Percentiles rank a stretch among this genome's conserved stretches.
These are phyloP conservation scores for Bradynema listronoti DNA, from an alignment of 1,140 invertebrate species.

Conservation along the genomic window DNA sequence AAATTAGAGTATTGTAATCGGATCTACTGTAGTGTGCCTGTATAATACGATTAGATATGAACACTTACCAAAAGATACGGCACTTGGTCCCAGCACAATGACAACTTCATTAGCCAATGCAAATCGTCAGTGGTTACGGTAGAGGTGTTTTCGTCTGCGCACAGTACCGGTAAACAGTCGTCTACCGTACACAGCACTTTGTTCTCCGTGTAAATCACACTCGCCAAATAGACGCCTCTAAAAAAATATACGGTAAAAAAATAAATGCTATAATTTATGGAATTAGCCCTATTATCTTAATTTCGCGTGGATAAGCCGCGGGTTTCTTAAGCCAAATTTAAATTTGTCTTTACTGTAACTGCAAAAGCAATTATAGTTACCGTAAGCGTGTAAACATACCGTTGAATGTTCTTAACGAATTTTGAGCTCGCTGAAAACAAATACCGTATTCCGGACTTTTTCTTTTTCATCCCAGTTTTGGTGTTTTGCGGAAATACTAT, in stretches of 20 bases:
- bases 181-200: constrained; percentile 89
- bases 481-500: constrained; percentile 36
- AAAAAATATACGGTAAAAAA: constrained; percentile 1
- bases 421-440: constrained; percentile 86
- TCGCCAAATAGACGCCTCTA: constrained; percentile 84
- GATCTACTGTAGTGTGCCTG: too few relatives aligned
- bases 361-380: too few relatives aligned
- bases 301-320: too few relatives aligned
- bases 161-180: constrained; percentile 88
- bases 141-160: constrained; percentile 74
- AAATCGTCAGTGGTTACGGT: constrained; percentile 66
- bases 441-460: constrained; percentile 84
- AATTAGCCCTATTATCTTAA: too few relatives aligned
- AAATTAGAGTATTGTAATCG: too few relatives aligned
- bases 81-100: constrained; percentile 90
- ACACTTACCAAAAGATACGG: constrained; percentile 67
- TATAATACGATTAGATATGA: too few relatives aligned
- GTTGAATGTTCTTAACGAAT: constrained; percentile 78
- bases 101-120: constrained; percentile 92
- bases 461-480: constrained; percentile 56
- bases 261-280: background rate
- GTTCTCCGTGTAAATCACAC: constrained; percentile 84
- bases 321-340: too few relatives aligned
- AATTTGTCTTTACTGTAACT: too few relatives aligned
- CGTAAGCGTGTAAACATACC: background rate